Evolutionary conservation across 2,888 invertebrate species (phyloP), one percentile per base, ranked within the genome.

Genomic region (Tiliacea citrago): DNA sequence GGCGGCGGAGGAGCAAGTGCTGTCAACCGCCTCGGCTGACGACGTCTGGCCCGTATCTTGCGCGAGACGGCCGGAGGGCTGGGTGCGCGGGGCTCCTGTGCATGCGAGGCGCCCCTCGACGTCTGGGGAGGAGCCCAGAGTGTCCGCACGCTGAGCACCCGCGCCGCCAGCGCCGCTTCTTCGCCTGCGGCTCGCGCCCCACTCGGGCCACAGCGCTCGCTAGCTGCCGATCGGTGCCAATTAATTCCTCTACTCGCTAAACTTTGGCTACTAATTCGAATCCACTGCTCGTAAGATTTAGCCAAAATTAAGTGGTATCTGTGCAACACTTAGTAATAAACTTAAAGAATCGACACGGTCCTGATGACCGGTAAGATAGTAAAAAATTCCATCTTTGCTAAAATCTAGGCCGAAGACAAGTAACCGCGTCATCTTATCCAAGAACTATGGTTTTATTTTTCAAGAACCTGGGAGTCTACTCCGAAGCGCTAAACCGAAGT

Each of bases 221-320:
- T 96, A 96, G 93, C 96, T 96, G 96, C 95, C 96, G 94, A 96
- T 94, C 87, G 94, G 96, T 94, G 93, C 90, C 92, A 92, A 92
- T 95, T 95, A 95, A 85, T 85, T 88, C 74, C 73, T 76, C 78
- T 82, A 79, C 45, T 75, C 85, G 55, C 10, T 13, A 73, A 73
- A 12, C 5, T 47, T 42, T 9, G 42, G 42, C 9, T 42, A 42
- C 42, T 42, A 42, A 42, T 42, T 9, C 42, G 9, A 9, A n/a
- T n/a, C 42, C 3, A 29, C 29, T 42, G 42, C 42, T 42, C 42
- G 0, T 39, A 39, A 39, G 42, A 42, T 42, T 9, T 42, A 9
- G 42, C 42, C 9, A 42, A 42, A 42, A 42, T 6, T 42, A 6
- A 42, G 9, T 42, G 0, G 24, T 24, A 13, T 13, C 7, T 63